Evolutionary conservation across 2,797 vertebrate species (phyloP).

Genomic region (Notamacropus eugenii): DNA sequence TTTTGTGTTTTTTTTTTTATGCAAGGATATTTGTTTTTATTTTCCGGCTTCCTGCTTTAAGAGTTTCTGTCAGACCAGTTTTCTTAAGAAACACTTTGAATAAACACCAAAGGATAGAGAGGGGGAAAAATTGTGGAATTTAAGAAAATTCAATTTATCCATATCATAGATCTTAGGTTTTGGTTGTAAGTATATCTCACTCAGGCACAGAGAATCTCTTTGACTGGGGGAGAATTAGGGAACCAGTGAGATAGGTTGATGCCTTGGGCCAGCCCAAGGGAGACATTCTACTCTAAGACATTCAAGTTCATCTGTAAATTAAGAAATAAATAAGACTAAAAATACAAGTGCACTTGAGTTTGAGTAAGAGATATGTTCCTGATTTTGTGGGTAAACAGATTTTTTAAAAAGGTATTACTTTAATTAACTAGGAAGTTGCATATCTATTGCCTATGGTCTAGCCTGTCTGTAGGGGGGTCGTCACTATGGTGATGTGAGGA

Average conservation of each 20-base stretch:
- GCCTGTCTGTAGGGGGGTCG: background rate
- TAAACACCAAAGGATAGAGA: constrained; percentile 49
- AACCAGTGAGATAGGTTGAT: background rate
- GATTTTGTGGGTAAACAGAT: background rate
- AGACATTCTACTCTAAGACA: background rate
- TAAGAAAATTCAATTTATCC: constrained; percentile 1
- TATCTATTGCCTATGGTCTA: background rate
- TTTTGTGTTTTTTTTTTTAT: background rate
- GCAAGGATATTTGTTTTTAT: constrained; percentile 57
- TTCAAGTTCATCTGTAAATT: background rate
- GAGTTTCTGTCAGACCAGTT: constrained; percentile 77
- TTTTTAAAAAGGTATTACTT: background rate
- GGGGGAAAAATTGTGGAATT: constrained; percentile 23
- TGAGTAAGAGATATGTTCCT: background rate
- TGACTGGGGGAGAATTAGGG: background rate
- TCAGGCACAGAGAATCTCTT: constrained; percentile 18
- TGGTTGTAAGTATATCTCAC: constrained; percentile 52
- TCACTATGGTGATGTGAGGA: background rate
- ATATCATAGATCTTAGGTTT: constrained; percentile 58
- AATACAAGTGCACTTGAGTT: background rate
- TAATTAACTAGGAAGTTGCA: background rate
- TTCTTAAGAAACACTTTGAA: constrained; percentile 63
- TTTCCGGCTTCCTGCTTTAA: constrained; percentile 56
- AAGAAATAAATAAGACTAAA: constrained; percentile 9
- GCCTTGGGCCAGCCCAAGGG: background rate